Conservation (phyloP, 1,140 invertebrate genomes). For the Trinorchestia longiramus region DNA sequence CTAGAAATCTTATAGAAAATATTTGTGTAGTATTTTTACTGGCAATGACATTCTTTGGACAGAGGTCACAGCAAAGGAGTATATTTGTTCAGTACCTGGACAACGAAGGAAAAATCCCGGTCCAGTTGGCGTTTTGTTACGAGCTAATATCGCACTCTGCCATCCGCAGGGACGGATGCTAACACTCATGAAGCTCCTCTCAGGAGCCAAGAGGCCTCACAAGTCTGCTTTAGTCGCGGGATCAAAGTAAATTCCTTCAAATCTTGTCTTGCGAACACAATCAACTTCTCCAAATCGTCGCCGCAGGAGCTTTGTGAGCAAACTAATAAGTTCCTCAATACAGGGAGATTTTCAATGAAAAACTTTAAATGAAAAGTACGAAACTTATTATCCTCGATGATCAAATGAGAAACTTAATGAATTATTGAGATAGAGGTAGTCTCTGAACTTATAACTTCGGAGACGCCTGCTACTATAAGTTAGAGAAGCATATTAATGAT, state of each 20-base stretch:
- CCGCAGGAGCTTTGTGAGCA: not conserved
- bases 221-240: not conserved
- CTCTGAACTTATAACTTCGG: not conserved
- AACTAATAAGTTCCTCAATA: not conserved
- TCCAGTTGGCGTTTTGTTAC: not conserved
- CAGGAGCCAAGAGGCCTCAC: not conserved
- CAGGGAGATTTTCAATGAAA: not conserved
- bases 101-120: not conserved
- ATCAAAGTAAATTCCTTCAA: slow-evolving; percentile 15
- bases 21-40: not conserved
- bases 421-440: not conserved
- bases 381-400: not conserved
- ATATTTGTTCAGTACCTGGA: not conserved
- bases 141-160: not conserved
- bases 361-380: not conserved
- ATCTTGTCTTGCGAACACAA: not conserved
- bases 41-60: not conserved
- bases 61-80: not conserved
- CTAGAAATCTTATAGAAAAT: not conserved
- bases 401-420: not conserved
- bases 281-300: not conserved
- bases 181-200: not conserved
- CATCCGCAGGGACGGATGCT: not conserved
- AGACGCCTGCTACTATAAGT: too few species aligned
- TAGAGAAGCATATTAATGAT: too few species aligned